Conservation (phyloP, 2,888 invertebrate species). For the Tenthredo distinguenda region DNA sequence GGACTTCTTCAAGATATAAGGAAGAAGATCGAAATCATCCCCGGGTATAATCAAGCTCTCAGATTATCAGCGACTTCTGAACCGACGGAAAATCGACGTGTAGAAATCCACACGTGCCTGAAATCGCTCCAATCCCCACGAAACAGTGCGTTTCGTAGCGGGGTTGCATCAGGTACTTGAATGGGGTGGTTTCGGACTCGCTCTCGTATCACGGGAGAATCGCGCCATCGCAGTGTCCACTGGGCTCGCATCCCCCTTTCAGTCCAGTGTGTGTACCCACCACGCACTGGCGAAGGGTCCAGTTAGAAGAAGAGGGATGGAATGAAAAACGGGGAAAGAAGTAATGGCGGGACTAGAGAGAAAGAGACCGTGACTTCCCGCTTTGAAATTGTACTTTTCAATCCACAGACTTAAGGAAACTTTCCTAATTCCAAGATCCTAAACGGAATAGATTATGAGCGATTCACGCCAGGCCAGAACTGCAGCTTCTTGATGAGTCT, state of each 20-base stretch:
- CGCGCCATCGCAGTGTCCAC: background rate
- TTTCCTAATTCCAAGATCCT: background rate
- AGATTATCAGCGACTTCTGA: background rate
- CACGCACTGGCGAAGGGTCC: background rate
- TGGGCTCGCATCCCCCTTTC: background rate
- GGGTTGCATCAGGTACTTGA: background rate
- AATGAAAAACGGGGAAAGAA: background rate
- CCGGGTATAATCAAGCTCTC: background rate
- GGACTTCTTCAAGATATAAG: background rate
- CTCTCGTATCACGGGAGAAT: background rate
- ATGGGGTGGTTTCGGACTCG: slow-evolving; percentile 7
- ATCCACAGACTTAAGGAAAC: background rate
- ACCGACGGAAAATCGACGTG: background rate
- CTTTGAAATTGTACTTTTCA: background rate
- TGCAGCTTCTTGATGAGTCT: background rate
- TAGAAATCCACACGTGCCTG: background rate
- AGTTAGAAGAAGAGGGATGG: background rate
- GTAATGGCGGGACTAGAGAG: background rate
- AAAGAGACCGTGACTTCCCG: background rate
- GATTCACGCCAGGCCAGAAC: slow-evolving; percentile 1
- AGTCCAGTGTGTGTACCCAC: background rate
- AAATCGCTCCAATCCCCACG: background rate
- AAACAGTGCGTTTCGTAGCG: background rate
- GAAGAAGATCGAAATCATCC: background rate
- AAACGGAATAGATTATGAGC: slow-evolving; percentile 26